These are phyloP conservation scores for Epinephelus malabaricus DNA, from an alignment of 2,797 vertebrate species.

Conservation along the genomic window DNA sequence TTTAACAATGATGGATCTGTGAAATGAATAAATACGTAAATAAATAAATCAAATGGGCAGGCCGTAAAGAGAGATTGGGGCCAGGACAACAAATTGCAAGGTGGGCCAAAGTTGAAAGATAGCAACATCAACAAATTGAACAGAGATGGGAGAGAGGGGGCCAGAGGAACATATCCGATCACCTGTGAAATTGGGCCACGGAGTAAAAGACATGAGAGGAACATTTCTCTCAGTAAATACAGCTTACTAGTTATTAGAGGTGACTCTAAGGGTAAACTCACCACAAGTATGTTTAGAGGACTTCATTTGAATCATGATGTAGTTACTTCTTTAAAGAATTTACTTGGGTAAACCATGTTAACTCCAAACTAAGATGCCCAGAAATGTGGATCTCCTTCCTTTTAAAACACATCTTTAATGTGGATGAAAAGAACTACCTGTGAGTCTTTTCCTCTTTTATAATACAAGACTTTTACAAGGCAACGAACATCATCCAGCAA, in stretches of 20 bases:
- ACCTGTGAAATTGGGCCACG: constrained; percentile 89
- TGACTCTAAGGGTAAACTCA: background rate
- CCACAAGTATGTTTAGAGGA: background rate
- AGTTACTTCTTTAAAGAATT: background rate
- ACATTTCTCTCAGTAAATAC: constrained; percentile 41
- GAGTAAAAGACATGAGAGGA: constrained; percentile 30
- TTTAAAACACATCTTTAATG: no score
- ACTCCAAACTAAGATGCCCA: no score
- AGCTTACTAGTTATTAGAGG: constrained; percentile 15
- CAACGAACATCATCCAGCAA: no score
- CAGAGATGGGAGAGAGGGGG: constrained; percentile 74
- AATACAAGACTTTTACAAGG: no score
- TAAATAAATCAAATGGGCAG: constrained; percentile 28
- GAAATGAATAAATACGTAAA: constrained; percentile 32
- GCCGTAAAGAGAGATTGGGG: constrained; percentile 43
- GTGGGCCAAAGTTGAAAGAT: constrained; percentile 59
- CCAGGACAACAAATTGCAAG: constrained; percentile 43
- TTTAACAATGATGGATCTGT: constrained; percentile 8
- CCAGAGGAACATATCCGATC: constrained; percentile 89
- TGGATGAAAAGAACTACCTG: no score
- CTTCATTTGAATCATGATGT: background rate
- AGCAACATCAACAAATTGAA: constrained; percentile 55
- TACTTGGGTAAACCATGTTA: background rate
- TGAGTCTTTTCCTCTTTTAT: no score
- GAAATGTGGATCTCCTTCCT: no score